Evolutionary conservation across 64 coral and sea anemone genomes (phyloP).

Genomic region (Acropora yongei): DNA sequence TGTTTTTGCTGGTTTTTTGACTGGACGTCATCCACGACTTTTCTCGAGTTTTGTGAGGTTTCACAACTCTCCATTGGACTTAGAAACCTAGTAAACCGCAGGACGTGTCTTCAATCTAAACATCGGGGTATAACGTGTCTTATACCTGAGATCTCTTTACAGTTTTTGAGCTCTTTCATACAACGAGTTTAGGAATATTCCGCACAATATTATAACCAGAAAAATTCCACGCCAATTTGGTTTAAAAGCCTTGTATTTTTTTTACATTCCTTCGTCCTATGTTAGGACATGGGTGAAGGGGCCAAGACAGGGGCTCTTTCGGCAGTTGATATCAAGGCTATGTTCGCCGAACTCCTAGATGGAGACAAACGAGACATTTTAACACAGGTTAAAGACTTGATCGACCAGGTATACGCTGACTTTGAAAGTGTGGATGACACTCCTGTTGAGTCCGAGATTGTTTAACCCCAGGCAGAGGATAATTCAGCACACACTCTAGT

Average conservation of each 20-base stretch:
- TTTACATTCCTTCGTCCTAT: not conserved
- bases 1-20: not conserved
- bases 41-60: conserved; percentile 1
- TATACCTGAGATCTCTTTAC: not conserved
- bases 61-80: not conserved
- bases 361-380: not conserved
- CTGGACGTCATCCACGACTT: not conserved
- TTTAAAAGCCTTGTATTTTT: not conserved
- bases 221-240: not conserved
- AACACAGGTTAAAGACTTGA: not conserved
- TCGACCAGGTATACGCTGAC: not conserved
- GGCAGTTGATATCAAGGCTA: not conserved
- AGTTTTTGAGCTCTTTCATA: not conserved
- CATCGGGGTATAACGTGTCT: not conserved
- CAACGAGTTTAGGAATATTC: not conserved
- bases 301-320: not conserved
- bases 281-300: not conserved
- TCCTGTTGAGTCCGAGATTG: not conserved
- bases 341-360: not conserved
- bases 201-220: not conserved
- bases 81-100: not conserved
- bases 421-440: not conserved
- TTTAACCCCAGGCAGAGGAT: not conserved
- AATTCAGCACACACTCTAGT: not conserved
- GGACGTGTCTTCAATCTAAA: not conserved